Evolutionary conservation across 2,797 vertebrate genomes (phyloP).

Genomic region (Rhinatrema bivittatum): DNA sequence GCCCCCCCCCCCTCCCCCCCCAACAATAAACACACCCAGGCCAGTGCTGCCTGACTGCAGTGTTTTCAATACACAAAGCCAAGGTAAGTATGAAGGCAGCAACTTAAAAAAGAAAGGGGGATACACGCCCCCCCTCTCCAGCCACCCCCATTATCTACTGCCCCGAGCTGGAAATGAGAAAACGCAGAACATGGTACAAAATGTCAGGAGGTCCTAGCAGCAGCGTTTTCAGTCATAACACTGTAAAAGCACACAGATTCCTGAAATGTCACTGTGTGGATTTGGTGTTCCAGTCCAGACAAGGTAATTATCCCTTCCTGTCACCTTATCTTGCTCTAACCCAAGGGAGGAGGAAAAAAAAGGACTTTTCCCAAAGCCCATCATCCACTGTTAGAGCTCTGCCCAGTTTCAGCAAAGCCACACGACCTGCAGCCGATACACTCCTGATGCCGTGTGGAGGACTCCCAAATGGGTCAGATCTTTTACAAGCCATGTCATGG

Average conservation of each 20-base stretch:
- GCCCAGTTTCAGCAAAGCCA: no score
- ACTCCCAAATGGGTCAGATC: no score
- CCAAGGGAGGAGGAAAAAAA: background rate
- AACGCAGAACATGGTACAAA: background rate
- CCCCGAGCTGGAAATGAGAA: no score
- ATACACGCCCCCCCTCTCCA: background rate
- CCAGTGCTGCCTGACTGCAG: no score
- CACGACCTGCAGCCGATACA: no score
- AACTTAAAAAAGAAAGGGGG: background rate
- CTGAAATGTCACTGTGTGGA: conserved; percentile 27
- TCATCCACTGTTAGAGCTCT: background rate
- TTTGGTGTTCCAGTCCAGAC: conserved; percentile 11
- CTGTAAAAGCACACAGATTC: conserved; percentile 12
- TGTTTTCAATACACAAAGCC: no score
- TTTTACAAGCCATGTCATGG: no score
- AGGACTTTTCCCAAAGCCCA: background rate
- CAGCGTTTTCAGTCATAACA: conserved; percentile 19
- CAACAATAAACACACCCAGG: no score
- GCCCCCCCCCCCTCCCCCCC: no score
- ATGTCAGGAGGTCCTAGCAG: conserved; percentile 18
- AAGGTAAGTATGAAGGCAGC: background rate
- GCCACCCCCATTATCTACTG: no score
- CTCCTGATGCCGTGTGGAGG: no score
- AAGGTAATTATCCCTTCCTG: conserved; percentile 20
- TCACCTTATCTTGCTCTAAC: conserved; percentile 1